A percentile compares a stretch with the other conserved stretches of the same genome.
Evolutionary conservation across 2,797 vertebrate species (phyloP).

Genomic region (Oreortyx pictus): DNA sequence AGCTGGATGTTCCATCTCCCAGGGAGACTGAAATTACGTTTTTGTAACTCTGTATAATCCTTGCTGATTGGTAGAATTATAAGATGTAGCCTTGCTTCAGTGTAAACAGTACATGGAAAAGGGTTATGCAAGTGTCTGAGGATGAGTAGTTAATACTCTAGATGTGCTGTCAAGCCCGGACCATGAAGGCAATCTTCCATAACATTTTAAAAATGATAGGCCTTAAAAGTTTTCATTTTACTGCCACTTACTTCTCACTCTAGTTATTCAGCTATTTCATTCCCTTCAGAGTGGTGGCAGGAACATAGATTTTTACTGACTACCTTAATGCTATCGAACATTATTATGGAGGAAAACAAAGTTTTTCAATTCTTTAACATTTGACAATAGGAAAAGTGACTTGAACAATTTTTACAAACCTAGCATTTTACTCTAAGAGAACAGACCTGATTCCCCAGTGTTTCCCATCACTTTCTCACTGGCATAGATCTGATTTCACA

Average conservation of each 20-base stretch:
- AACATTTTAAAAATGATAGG: background rate
- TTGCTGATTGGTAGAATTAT: constrained; percentile 37
- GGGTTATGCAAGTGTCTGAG: background rate
- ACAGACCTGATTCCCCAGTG: background rate
- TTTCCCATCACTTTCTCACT: background rate
- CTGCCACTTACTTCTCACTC: background rate
- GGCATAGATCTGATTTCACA: background rate
- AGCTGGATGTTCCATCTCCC: constrained; percentile 45
- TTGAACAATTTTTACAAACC: background rate
- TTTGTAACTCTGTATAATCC: constrained; percentile 23
- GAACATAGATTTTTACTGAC: background rate
- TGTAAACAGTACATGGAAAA: constrained; percentile 1
- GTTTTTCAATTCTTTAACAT: background rate
- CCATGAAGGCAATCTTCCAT: background rate
- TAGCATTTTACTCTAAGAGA: background rate
- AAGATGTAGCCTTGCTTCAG: constrained; percentile 21
- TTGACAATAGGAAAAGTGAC: background rate
- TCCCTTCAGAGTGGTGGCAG: background rate
- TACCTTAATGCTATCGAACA: background rate
- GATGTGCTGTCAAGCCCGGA: background rate
- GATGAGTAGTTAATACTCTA: background rate
- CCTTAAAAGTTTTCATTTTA: background rate
- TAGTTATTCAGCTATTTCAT: background rate
- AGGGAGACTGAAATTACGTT: constrained; percentile 35
- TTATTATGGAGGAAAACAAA: background rate